A percentile compares a stretch with the other conserved stretches of the same genome.
Evolutionary conservation across 2,888 invertebrate genomes (phyloP).

Genomic region (Thecophora atra): DNA sequence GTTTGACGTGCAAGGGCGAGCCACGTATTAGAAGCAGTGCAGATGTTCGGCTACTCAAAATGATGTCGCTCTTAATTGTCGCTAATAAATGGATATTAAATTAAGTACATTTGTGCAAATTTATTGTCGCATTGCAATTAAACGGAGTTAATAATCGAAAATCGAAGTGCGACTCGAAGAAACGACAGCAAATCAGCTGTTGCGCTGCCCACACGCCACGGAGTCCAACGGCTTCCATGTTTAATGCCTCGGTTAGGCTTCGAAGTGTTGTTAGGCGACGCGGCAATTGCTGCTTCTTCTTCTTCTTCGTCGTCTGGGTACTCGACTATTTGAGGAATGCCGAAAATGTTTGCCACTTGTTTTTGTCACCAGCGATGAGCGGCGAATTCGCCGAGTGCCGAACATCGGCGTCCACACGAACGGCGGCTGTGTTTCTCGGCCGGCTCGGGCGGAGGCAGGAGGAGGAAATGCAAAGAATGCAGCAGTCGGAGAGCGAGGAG

Average conservation of each 20-base stretch:
- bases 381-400: background rate
- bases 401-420: background rate
- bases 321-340: background rate
- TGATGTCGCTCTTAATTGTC: slow-evolving; percentile 18
- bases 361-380: background rate
- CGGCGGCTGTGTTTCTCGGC: too few relatives aligned
- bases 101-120: slow-evolving; percentile 33
- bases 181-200: too few relatives aligned
- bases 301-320: background rate
- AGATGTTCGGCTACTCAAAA: background rate
- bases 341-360: slow-evolving; percentile 6
- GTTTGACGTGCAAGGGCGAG: background rate
- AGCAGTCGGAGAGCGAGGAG: background rate
- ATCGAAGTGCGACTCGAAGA: too few relatives aligned
- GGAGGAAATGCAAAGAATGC: slow-evolving; percentile 2
- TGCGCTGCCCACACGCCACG: too few relatives aligned
- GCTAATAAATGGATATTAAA: slow-evolving; percentile 33
- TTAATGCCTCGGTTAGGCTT: too few relatives aligned
- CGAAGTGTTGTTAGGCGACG: too few relatives aligned
- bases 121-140: too few relatives aligned
- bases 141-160: too few relatives aligned
- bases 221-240: too few relatives aligned
- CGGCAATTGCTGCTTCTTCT: background rate
- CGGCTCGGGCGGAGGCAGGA: background rate
- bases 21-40: background rate